Evolutionary conservation across 2,797 vertebrate genomes (phyloP), one percentile per base, ranked within the genome.

Genomic region (Fundulus diaphanus): DNA sequence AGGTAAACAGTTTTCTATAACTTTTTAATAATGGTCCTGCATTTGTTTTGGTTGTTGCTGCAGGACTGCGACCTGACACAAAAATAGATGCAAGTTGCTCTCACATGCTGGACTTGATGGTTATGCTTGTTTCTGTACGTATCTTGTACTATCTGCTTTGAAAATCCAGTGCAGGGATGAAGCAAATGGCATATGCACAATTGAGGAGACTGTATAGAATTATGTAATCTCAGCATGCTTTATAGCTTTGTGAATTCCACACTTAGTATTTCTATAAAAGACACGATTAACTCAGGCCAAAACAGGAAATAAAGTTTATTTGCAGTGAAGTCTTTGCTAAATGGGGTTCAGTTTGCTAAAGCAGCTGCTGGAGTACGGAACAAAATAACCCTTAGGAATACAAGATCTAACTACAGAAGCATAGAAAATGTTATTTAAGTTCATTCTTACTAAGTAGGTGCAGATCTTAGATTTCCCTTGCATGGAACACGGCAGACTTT

Each of bases 391-490:
- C 65, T 49, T 84, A 68, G 76, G 79, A 88, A 80, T 54, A 42
- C 46, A 57, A 70, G 77, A 73, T 85, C 42, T 69, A 70, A 79
- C 83, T 70, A n/a, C 24, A 65, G 37, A n/a, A 2, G 61, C 22
- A 65, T n/a, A 40, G 35, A 12, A n/a, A n/a, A 66, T n/a, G 22
- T 27, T 42, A 40, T 66, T 66, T 66, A 42, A 16, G 37, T 16
- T 16, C 68, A 77, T 77, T 82, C 79, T 76, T 73, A 80, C 65
- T 78, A 71, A 9, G 51, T 63, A 61, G 66, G 66, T 54, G 29
- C 75, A 74, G 81, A 79, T 84, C 71, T 68, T 75, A 74, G 69
- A 82, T 66, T 70, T 73, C 29, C 51, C 27, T 71, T 81, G 33
- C 46, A 73, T 76, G 51, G 35, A 71, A 49, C 77, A 77, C 75